Conservation (phyloP, 1,140 invertebrate genomes). For the Drosophila arawakana region DNA sequence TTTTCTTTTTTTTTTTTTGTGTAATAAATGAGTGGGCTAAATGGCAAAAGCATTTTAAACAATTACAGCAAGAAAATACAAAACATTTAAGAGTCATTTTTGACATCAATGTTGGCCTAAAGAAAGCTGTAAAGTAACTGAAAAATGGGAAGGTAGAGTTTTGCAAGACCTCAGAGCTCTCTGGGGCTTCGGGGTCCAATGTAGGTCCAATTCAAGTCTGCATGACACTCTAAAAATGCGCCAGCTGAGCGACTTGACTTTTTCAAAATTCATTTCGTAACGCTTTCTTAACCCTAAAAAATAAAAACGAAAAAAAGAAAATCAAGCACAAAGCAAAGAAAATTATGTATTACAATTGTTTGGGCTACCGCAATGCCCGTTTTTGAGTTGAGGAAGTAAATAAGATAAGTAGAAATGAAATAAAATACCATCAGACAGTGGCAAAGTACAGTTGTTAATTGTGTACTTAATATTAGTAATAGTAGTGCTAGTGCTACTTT, state of each 20-base stretch:
- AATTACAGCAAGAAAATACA: conserved; percentile 43
- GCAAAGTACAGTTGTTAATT: conserved; percentile 52
- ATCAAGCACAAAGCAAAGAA: conserved; percentile 30
- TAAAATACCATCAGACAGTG: conserved; percentile 26
- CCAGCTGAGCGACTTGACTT: conserved; percentile 15
- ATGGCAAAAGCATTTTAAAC: conserved; percentile 54
- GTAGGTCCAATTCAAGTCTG: conserved; percentile 22
- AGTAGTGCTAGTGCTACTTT: conserved; percentile 22
- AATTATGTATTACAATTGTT: conserved; percentile 22
- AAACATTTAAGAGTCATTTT: conserved; percentile 53
- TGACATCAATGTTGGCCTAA: conserved; percentile 43
- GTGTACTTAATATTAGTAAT: conserved; percentile 30
- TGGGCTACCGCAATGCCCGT: conserved; percentile 15
- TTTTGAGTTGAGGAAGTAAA: conserved; percentile 26
- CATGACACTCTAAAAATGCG: conserved; percentile 30
- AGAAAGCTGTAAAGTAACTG: conserved; percentile 27
- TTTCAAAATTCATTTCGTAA: conserved; percentile 70
- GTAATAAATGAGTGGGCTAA: conserved; percentile 60
- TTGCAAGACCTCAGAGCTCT: conserved; percentile 25
- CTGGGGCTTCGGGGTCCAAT: conserved; percentile 3
- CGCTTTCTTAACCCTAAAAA: conserved; percentile 67
- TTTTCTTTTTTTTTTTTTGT: neutral
- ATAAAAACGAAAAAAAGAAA: conserved; percentile 31
- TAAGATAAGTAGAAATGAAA: conserved; percentile 30
- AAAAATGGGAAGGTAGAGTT: conserved; percentile 2